These are phyloP conservation scores for Odontocolon sp. DNA, from an alignment of 2,888 invertebrate genomes.

Conservation along the genomic window DNA sequence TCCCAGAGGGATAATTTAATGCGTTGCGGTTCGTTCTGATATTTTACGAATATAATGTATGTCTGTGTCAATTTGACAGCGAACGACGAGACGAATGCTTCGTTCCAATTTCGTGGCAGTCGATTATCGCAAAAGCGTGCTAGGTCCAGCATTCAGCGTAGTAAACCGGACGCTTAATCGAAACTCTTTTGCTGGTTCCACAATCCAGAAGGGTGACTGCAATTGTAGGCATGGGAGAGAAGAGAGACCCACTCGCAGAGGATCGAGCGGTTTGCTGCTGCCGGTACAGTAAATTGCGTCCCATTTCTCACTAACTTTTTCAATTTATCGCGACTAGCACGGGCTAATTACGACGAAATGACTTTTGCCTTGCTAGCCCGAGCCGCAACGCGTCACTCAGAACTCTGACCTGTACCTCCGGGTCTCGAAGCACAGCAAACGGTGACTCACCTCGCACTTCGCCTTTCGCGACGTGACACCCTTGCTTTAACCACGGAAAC, in stretches of 20 bases:
- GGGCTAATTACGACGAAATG: slow-evolving; percentile 78
- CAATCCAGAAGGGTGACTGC: slow-evolving; percentile 39
- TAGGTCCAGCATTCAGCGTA: slow-evolving; percentile 6
- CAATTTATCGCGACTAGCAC: slow-evolving; percentile 77
- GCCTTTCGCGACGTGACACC: slow-evolving; percentile 25
- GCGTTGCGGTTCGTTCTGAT: too few species aligned
- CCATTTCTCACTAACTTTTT: slow-evolving; percentile 79
- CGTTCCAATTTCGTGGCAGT: slow-evolving; percentile 39
- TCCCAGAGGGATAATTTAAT: too few species aligned
- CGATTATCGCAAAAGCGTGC: slow-evolving; percentile 36
- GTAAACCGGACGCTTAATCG: slow-evolving; percentile 43
- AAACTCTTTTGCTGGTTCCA: not conserved
- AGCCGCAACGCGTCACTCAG: slow-evolving; percentile 61
- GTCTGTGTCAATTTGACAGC: too few species aligned
- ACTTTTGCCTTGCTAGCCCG: slow-evolving; percentile 69
- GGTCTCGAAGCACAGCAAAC: slow-evolving; percentile 36
- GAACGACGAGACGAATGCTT: not conserved
- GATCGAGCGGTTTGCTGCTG: slow-evolving; percentile 51
- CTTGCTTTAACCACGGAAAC: not conserved
- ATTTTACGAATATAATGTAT: too few species aligned
- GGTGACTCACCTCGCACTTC: slow-evolving; percentile 34
- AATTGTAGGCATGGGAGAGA: slow-evolving; percentile 40
- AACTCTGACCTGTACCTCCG: slow-evolving; percentile 7
- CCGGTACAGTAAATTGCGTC: slow-evolving; percentile 74
- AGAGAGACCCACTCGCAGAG: slow-evolving; percentile 20